These are phyloP conservation scores for Botia kubotai DNA, from an alignment of 2,797 vertebrate species.

Conservation along the genomic window DNA sequence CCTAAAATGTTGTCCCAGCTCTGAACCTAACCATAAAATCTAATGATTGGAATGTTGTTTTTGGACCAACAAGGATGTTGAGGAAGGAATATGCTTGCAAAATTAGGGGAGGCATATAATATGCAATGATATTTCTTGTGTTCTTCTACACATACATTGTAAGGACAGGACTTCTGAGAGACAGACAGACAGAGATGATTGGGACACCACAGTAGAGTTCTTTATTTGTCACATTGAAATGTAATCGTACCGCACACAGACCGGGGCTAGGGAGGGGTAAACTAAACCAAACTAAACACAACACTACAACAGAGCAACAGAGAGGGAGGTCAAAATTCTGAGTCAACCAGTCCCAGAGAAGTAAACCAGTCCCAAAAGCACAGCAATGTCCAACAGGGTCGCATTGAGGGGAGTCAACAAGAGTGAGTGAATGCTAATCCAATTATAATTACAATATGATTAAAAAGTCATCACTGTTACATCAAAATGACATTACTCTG, in stretches of 20 bases:
- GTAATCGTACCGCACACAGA: constrained; percentile 60
- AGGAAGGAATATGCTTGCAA: not conserved
- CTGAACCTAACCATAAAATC: not conserved
- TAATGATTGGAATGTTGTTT: not conserved
- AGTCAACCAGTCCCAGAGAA: constrained; percentile 1
- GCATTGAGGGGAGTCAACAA: constrained; percentile 48
- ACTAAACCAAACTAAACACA: constrained; percentile 43
- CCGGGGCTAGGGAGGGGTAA: constrained; percentile 55
- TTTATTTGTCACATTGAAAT: constrained; percentile 75
- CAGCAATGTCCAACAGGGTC: constrained; percentile 54
- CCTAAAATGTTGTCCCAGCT: too few relatives aligned
- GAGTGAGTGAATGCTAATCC: constrained; percentile 19
- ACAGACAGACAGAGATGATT: constrained; percentile 58
- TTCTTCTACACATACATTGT: constrained; percentile 15
- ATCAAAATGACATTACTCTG: not conserved
- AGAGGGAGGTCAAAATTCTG: constrained; percentile 34
- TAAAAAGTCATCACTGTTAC: constrained; percentile 7
- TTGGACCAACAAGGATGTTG: not conserved
- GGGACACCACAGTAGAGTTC: constrained; percentile 68
- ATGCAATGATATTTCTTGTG: not conserved
- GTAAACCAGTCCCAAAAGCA: constrained; percentile 68
- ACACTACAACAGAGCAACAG: constrained; percentile 31
- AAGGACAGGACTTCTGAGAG: constrained; percentile 30
- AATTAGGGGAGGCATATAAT: not conserved
- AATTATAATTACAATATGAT: constrained; percentile 26